Percentiles rank a stretch among this genome's conserved stretches.
These are phyloP conservation scores for Neoseiulus cucumeris DNA, from an alignment of 1,140 invertebrate species.

Conservation along the genomic window DNA sequence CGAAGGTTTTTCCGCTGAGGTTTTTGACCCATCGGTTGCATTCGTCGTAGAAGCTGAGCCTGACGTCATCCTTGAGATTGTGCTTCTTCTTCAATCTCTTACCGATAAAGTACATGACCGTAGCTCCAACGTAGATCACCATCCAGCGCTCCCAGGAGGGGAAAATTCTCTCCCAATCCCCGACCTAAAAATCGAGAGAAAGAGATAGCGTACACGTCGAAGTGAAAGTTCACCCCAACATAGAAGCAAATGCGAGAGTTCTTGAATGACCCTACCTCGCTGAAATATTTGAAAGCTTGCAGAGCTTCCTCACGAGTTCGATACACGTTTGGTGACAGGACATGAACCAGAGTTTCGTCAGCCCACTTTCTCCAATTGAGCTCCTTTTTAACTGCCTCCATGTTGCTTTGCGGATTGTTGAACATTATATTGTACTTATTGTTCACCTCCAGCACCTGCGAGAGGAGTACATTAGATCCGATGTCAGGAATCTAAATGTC, in stretches of 20 bases:
- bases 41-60: slow-evolving; percentile 69
- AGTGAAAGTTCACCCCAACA: too few species aligned
- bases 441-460: slow-evolving; percentile 41
- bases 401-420: slow-evolving; percentile 23
- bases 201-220: background rate
- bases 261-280: slow-evolving; percentile 32
- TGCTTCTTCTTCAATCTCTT: slow-evolving; percentile 67
- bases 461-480: background rate
- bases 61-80: slow-evolving; percentile 45
- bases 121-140: slow-evolving; percentile 80
- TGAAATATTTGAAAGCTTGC: slow-evolving; percentile 78
- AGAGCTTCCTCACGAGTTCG: slow-evolving; percentile 58
- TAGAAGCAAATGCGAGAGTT: too few species aligned
- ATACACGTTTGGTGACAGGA: slow-evolving; percentile 91
- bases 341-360: slow-evolving; percentile 58
- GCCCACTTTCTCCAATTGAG: slow-evolving; percentile 86
- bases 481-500: too few species aligned
- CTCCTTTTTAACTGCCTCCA: slow-evolving; percentile 44
- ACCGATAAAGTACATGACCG: slow-evolving; percentile 79
- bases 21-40: slow-evolving; percentile 54
- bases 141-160: slow-evolving; percentile 55
- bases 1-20: slow-evolving; percentile 50
- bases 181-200: slow-evolving; percentile 35
- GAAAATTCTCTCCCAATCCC: slow-evolving; percentile 79
- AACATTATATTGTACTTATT: slow-evolving; percentile 94